Conservation (phyloP, 2,797 vertebrate genomes). For the Valencia hispanica region DNA sequence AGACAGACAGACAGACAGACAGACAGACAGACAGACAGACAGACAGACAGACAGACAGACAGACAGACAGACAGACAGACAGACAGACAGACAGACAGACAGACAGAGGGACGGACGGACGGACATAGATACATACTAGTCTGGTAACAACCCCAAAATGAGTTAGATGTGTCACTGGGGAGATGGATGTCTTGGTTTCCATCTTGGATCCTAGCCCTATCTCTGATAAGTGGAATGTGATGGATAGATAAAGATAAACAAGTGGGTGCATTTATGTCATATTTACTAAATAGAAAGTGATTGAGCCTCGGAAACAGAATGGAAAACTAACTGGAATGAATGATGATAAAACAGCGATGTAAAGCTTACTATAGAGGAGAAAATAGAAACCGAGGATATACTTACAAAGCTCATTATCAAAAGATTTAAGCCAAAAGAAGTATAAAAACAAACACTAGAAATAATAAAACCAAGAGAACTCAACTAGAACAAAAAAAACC, state of each 20-base stretch:
- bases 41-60: too few species aligned
- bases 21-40: too few species aligned
- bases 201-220: neutral
- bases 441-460: neutral
- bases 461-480: neutral
- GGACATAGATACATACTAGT: too few species aligned
- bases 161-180: neutral
- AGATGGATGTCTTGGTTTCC: neutral
- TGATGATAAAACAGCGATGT: neutral
- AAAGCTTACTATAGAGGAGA: neutral
- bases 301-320: neutral
- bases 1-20: too few species aligned
- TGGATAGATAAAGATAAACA: neutral
- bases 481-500: neutral
- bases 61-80: too few species aligned
- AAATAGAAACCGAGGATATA: neutral
- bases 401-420: neutral
- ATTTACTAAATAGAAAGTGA: neutral
- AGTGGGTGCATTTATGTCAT: neutral
- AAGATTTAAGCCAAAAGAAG: neutral
- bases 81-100: too few species aligned
- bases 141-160: neutral
- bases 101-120: too few species aligned
- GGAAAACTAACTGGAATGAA: neutral
- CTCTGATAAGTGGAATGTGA: neutral